A percentile compares a stretch with the other conserved stretches of the same genome.
These are phyloP conservation scores for Drosophila persimilis DNA, from an alignment of 1,140 invertebrate species.

Conservation along the genomic window DNA sequence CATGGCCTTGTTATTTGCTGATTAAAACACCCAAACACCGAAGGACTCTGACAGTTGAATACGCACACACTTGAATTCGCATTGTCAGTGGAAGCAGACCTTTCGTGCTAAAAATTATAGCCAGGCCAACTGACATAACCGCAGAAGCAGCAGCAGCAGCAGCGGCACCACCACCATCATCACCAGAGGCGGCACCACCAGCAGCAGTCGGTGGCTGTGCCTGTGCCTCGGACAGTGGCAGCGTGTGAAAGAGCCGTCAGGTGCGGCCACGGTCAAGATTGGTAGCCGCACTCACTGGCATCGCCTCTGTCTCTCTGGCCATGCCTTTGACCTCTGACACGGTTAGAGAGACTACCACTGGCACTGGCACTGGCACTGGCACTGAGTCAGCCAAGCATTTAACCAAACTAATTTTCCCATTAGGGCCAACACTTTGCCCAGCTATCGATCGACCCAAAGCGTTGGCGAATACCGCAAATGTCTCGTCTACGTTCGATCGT, in stretches of 20 bases:
- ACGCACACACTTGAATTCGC: constrained; percentile 20
- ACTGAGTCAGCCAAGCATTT: constrained; percentile 57
- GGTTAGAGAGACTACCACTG: constrained; percentile 5
- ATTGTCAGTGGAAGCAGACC: constrained; percentile 16
- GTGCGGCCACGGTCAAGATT: constrained; percentile 46
- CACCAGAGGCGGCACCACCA: neutral
- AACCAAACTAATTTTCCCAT: constrained; percentile 74
- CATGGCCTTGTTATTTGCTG: constrained; percentile 58
- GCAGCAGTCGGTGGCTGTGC: constrained; percentile 1
- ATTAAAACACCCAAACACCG: constrained; percentile 62
- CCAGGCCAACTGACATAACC: constrained; percentile 66
- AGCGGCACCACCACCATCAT: neutral
- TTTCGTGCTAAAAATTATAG: constrained; percentile 71
- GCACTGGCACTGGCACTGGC: neutral
- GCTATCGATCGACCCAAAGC: constrained; percentile 24
- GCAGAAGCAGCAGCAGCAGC: constrained; percentile 29
- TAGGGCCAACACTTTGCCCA: constrained; percentile 62
- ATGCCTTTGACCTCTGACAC: constrained; percentile 35
- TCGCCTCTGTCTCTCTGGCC: neutral
- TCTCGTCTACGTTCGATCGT: constrained; percentile 7
- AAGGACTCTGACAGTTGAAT: constrained; percentile 52
- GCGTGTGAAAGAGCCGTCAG: constrained; percentile 66
- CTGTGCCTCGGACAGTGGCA: neutral
- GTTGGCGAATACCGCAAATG: neutral
- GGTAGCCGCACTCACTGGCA: constrained; percentile 5